Conservation (phyloP, 2,888 invertebrate species). For the Phoenoteleia sp. region DNA sequence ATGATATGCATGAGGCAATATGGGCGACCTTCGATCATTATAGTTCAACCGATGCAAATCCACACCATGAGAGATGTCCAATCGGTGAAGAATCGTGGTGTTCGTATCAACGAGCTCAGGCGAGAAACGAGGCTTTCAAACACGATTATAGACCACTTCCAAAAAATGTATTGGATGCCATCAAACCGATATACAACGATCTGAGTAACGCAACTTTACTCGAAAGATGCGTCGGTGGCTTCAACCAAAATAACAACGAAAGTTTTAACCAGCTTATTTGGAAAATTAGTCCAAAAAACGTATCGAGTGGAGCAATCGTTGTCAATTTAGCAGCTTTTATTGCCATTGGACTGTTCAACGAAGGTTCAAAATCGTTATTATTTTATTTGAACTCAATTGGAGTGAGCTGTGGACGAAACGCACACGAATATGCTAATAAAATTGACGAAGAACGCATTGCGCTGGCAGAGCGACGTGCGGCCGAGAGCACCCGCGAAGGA, state of each 20-base stretch:
- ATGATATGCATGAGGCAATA: neutral
- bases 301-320: neutral
- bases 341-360: neutral
- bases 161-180: constrained; percentile 7
- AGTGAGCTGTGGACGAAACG: neutral
- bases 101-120: neutral
- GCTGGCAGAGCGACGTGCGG: neutral
- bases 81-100: neutral
- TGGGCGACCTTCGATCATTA: neutral
- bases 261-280: constrained; percentile 75
- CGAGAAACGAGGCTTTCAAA: neutral
- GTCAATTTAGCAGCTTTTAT: neutral
- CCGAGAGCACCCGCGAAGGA: neutral
- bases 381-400: neutral
- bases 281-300: constrained; percentile 76
- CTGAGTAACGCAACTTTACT: constrained; percentile 32
- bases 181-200: constrained; percentile 35
- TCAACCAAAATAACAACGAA: constrained; percentile 55
- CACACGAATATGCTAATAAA: neutral
- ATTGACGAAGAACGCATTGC: neutral
- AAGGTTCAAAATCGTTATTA: neutral
- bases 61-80: neutral
- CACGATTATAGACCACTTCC: neutral
- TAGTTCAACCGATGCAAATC: neutral
- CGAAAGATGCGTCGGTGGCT: constrained; percentile 52